phyloP scores from a whole-genome alignment of 2,113 vertebrate genomes.

The Cettia cetti region DNA sequence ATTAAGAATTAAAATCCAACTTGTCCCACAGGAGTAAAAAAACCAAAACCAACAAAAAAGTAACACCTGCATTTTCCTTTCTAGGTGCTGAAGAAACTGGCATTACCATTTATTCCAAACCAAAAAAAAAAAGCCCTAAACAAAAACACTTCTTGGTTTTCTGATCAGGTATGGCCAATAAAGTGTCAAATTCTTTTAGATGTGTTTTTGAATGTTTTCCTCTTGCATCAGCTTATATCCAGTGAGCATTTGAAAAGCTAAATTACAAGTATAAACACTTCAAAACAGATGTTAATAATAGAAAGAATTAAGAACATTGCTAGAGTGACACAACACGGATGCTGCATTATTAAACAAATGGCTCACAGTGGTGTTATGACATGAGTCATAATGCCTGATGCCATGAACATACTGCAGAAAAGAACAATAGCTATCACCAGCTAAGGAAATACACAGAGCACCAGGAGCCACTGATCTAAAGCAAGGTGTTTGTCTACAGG shows the following conservation, averaged over 20 bases:
- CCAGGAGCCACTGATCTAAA: neutral
- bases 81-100: neutral
- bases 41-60: neutral
- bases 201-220: neutral
- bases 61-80: neutral
- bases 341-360: constrained; percentile 39
- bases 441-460: neutral
- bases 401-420: neutral
- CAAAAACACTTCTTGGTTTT: neutral
- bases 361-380: constrained; percentile 38
- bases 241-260: neutral
- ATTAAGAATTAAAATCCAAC: neutral
- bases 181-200: neutral
- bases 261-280: constrained; percentile 15
- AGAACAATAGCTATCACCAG: constrained; percentile 42
- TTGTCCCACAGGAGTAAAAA: neutral
- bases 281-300: constrained; percentile 36
- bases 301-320: constrained; percentile 14
- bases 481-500: neutral
- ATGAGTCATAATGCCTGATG: constrained; percentile 43
- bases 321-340: neutral
- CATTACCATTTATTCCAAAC: neutral
- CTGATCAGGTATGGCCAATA: neutral
- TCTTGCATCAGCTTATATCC: neutral
- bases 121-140: neutral